Percentiles rank a stretch among this genome's conserved stretches.
Conservation (phyloP, 2,797 vertebrate genomes). For the Notolabrus celidotus region DNA sequence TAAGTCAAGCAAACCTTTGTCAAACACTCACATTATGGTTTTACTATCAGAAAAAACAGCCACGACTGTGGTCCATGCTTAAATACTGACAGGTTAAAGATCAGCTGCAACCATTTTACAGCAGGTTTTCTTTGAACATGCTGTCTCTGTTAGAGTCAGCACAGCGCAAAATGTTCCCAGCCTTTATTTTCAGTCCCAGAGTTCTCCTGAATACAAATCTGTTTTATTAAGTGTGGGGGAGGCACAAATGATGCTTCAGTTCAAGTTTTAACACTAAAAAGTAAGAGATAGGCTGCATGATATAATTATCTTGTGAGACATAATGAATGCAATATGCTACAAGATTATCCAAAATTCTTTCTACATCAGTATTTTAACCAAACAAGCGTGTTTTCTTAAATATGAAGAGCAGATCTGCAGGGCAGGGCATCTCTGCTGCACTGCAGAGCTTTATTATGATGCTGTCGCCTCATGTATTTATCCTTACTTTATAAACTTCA, state of each 20-base stretch:
- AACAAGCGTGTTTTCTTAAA: no score
- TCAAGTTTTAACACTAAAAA: not conserved
- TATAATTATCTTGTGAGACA: not conserved
- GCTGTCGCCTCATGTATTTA: no score
- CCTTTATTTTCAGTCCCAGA: not conserved
- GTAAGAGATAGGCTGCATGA: not conserved
- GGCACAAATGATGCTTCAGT: slow-evolving; percentile 4
- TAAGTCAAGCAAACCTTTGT: not conserved
- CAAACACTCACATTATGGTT: not conserved
- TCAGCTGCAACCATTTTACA: not conserved
- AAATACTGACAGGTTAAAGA: not conserved
- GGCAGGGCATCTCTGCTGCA: not conserved
- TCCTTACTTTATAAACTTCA: no score
- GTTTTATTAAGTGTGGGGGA: not conserved
- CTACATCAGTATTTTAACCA: no score
- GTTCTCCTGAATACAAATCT: not conserved
- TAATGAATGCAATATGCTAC: not conserved
- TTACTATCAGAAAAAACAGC: not conserved
- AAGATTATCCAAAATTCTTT: no score
- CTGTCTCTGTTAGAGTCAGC: not conserved
- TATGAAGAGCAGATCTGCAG: not conserved
- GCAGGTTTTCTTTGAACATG: not conserved
- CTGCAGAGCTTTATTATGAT: not conserved
- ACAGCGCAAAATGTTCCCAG: not conserved
- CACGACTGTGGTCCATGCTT: not conserved